Conservation (phyloP, 2,113 vertebrate genomes). For the Salminus brasiliensis region DNA sequence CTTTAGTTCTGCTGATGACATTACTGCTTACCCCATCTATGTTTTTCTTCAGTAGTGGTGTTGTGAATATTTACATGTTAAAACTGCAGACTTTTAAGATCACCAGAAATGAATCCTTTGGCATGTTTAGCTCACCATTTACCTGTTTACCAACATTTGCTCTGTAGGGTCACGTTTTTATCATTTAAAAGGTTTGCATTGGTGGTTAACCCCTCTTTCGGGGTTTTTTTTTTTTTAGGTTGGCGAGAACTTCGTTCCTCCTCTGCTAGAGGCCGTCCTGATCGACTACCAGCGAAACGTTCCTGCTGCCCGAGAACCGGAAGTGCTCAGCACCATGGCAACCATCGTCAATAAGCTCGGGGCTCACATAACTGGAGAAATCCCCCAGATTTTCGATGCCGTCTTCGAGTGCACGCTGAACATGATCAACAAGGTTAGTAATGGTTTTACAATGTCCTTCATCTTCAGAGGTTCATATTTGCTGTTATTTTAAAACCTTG, state of each 20-base stretch:
- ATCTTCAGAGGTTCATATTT: too few relatives aligned
- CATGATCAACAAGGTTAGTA: slow-evolving; percentile 94
- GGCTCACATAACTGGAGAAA: slow-evolving; percentile 91
- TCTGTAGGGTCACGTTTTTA: not conserved
- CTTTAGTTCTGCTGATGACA: too few relatives aligned
- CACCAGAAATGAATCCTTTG: too few relatives aligned
- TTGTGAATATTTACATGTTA: too few relatives aligned
- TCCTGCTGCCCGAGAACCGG: slow-evolving; percentile 90
- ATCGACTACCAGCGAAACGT: slow-evolving; percentile 97
- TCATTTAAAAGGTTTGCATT: not conserved
- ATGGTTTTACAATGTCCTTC: not conserved
- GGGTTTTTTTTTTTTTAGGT: slow-evolving; percentile 76
- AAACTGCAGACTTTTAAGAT: too few relatives aligned
- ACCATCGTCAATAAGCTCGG: slow-evolving; percentile 96
- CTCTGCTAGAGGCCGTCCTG: slow-evolving; percentile 92
- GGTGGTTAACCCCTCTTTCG: not conserved
- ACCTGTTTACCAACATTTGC: too few relatives aligned
- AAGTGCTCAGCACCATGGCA: slow-evolving; percentile 97
- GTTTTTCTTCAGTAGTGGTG: too few relatives aligned
- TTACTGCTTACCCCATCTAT: too few relatives aligned
- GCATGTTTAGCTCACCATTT: too few relatives aligned
- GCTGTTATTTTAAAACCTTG: not conserved
- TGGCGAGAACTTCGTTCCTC: slow-evolving; percentile 95
- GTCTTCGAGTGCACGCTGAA: slow-evolving; percentile 97
- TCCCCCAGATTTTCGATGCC: slow-evolving; percentile 97